phyloP scores from a whole-genome alignment of 2,888 invertebrate species.

The Pyralis farinalis region DNA sequence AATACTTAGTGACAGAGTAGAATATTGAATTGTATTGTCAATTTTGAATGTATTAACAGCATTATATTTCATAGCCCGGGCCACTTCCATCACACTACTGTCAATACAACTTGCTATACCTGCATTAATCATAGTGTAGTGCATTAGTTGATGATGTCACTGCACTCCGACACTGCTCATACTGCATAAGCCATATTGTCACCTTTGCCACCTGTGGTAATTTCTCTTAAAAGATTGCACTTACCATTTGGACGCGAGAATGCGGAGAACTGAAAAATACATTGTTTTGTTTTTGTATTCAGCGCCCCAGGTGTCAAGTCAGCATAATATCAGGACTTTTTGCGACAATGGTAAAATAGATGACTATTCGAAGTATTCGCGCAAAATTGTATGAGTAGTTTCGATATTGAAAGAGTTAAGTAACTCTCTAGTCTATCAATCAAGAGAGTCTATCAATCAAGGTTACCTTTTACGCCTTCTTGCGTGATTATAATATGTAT shows the following conservation, averaged over 20 bases:
- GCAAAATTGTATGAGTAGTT: too few species aligned
- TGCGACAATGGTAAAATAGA: slow-evolving; percentile 6
- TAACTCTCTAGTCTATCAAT: too few species aligned
- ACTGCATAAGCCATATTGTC: slow-evolving; percentile 28
- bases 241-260: slow-evolving; percentile 47
- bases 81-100: slow-evolving; percentile 1
- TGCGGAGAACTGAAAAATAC: slow-evolving; percentile 42
- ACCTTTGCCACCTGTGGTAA: slow-evolving; percentile 41
- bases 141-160: slow-evolving; percentile 76
- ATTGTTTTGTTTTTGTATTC: slow-evolving; percentile 21
- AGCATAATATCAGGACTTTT: slow-evolving; percentile 1
- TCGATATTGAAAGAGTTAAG: too few species aligned
- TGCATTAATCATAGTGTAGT: slow-evolving; percentile 49
- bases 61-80: too few species aligned
- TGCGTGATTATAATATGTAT: too few species aligned
- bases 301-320: background rate
- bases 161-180: slow-evolving; percentile 31
- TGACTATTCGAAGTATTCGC: too few species aligned
- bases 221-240: slow-evolving; percentile 61
- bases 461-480: too few species aligned
- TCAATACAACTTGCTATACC: slow-evolving; percentile 28
- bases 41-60: too few species aligned
- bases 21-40: too few species aligned
- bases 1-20: too few species aligned
- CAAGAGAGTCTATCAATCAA: too few species aligned